Evolutionary conservation across 2,888 invertebrate species (phyloP).

Genomic region (Tenthredo livida): DNA sequence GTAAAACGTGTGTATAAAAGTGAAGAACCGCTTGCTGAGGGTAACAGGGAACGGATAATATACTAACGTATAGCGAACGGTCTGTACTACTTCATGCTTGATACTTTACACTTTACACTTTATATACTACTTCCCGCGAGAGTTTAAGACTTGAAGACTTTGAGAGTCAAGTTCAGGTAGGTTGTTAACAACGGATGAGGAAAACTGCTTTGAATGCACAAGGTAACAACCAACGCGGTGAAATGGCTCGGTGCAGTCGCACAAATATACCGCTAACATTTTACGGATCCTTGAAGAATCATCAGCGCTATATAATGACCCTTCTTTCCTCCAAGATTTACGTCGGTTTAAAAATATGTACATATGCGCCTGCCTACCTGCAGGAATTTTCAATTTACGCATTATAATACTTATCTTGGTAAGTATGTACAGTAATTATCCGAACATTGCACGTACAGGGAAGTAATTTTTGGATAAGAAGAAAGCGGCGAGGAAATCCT

Average conservation of each 20-base stretch:
- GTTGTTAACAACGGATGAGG: conserved; percentile 18
- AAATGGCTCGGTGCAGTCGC: conserved; percentile 22
- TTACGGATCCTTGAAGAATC: conserved; percentile 27
- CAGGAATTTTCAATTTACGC: conserved; percentile 1
- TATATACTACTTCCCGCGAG: neutral
- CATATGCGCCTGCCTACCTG: neutral
- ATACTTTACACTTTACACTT: neutral
- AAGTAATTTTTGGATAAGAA: neutral
- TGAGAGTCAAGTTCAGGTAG: conserved; percentile 25
- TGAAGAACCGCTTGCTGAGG: conserved; percentile 15
- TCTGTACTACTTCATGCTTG: neutral
- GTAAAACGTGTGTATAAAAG: conserved; percentile 10
- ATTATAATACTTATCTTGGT: neutral
- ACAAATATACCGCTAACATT: conserved; percentile 47
- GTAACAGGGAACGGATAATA: conserved; percentile 20
- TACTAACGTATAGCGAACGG: neutral
- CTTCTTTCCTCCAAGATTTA: neutral
- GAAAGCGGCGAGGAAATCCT: neutral
- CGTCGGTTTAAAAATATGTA: neutral
- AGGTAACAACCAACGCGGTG: conserved; percentile 6
- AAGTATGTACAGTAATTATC: neutral
- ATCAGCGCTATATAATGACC: conserved; percentile 8
- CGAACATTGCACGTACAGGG: neutral
- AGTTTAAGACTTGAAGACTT: neutral
- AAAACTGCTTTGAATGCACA: conserved; percentile 34